Conservation (phyloP, 2,797 vertebrate species). For the Geotria australis region DNA sequence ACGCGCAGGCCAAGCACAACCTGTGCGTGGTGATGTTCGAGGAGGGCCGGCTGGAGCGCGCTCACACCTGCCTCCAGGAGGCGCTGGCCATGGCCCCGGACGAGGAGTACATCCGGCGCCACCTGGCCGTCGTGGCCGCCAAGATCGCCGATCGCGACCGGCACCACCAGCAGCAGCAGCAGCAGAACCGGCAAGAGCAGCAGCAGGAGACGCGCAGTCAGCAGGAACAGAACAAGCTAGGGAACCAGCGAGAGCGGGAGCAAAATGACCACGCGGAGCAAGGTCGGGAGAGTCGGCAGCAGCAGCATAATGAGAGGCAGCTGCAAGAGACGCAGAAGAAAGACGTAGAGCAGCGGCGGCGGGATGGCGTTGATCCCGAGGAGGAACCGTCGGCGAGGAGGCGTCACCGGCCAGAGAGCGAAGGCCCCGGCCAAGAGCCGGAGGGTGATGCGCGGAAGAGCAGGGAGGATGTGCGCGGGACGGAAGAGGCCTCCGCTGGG, state of each 20-base stretch:
- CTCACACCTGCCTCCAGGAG: slow-evolving; percentile 61
- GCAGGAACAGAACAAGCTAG: slow-evolving; percentile 15
- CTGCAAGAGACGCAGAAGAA: slow-evolving; percentile 15
- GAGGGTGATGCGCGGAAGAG: not conserved
- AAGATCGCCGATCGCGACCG: slow-evolving; percentile 44
- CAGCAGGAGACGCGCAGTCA: slow-evolving; percentile 19
- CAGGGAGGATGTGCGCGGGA: slow-evolving; percentile 10
- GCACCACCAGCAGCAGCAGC: slow-evolving; percentile 9
- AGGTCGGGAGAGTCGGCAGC: not conserved
- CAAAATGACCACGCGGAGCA: slow-evolving; percentile 15
- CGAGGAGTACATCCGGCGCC: slow-evolving; percentile 73
- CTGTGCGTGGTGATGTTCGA: slow-evolving; percentile 92
- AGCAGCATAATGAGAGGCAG: not conserved
- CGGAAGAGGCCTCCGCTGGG: slow-evolving; percentile 44
- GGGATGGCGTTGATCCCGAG: not conserved
- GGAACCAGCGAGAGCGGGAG: slow-evolving; percentile 14
- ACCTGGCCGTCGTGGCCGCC: slow-evolving; percentile 54
- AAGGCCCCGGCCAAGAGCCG: not conserved
- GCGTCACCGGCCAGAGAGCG: too few relatives aligned
- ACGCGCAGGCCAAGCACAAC: slow-evolving; percentile 94
- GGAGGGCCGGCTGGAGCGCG: slow-evolving; percentile 46
- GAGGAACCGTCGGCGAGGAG: not conserved
- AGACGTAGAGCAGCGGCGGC: slow-evolving; percentile 3
- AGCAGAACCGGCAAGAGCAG: slow-evolving; percentile 6
- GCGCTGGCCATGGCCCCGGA: slow-evolving; percentile 57